These are phyloP conservation scores for Dinothrombium tinctorium DNA, from an alignment of 1,140 invertebrate genomes.

Conservation along the genomic window DNA sequence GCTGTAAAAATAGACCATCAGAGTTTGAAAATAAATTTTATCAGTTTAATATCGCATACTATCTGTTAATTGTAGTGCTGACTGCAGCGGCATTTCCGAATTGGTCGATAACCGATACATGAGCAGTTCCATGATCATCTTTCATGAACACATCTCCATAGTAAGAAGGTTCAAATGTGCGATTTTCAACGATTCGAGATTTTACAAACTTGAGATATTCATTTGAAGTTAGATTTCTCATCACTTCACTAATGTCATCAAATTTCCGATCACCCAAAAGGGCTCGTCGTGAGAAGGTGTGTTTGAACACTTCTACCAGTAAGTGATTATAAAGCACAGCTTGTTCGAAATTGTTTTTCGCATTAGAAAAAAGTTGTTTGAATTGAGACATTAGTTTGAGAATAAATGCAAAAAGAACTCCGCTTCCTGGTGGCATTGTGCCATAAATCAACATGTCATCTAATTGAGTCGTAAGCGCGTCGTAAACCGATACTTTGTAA, in stretches of 20 bases:
- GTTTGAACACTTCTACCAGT: slow-evolving; percentile 74
- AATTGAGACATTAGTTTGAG: slow-evolving; percentile 54
- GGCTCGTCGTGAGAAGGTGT: slow-evolving; percentile 58
- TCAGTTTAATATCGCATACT: too few relatives aligned
- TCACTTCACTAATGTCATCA: slow-evolving; percentile 36
- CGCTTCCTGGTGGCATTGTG: slow-evolving; percentile 45
- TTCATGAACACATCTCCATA: slow-evolving; percentile 26
- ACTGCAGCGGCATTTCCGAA: slow-evolving; percentile 78
- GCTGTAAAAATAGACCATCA: slow-evolving; percentile 16
- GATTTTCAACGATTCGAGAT: slow-evolving; percentile 36
- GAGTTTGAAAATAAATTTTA: too few relatives aligned
- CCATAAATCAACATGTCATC: slow-evolving; percentile 33
- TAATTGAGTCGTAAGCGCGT: slow-evolving; percentile 30
- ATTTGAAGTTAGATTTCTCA: slow-evolving; percentile 33
- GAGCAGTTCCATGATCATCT: slow-evolving; percentile 63
- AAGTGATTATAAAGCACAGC: slow-evolving; percentile 46
- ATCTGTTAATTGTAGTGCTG: slow-evolving; percentile 71
- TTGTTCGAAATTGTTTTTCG: slow-evolving; percentile 8
- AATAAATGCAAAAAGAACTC: slow-evolving; percentile 49
- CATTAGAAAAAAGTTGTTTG: background rate
- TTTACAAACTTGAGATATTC: slow-evolving; percentile 36
- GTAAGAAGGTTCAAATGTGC: slow-evolving; percentile 35
- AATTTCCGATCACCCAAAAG: slow-evolving; percentile 56
- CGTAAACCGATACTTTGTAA: slow-evolving; percentile 36
- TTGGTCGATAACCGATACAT: slow-evolving; percentile 55